Conservation (phyloP, 1,140 invertebrate genomes). For the Coboldia fuscipes region DNA sequence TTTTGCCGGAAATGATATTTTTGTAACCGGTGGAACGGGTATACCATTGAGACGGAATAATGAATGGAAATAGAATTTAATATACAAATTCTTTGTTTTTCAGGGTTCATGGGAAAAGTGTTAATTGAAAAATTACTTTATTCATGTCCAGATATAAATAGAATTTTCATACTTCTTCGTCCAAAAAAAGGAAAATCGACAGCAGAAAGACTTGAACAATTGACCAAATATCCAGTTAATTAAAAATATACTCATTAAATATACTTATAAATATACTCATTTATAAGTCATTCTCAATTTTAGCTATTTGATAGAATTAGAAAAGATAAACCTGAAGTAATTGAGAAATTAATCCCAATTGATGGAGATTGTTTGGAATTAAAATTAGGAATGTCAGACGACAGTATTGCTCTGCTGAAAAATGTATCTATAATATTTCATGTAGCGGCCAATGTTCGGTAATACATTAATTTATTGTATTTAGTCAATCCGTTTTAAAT, state of each 20-base stretch:
- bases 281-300: not conserved
- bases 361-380: constrained; percentile 49
- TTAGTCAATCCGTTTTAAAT: not conserved
- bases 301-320: constrained; percentile 23
- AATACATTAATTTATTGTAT: no score
- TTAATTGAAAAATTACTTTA: constrained; percentile 71
- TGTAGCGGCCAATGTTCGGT: constrained; percentile 71
- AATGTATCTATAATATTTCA: constrained; percentile 77
- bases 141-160: constrained; percentile 38
- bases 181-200: constrained; percentile 50
- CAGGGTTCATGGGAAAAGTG: constrained; percentile 73
- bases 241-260: not conserved
- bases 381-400: constrained; percentile 28
- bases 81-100: constrained; percentile 11
- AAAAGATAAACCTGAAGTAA: constrained; percentile 20
- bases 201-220: constrained; percentile 33
- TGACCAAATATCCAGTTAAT: constrained; percentile 25
- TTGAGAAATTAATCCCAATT: constrained; percentile 54
- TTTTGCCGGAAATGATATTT: constrained; percentile 33
- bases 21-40: constrained; percentile 52
- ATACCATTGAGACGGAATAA: constrained; percentile 24
- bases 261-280: not conserved
- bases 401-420: constrained; percentile 18
- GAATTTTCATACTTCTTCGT: constrained; percentile 57
- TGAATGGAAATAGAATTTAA: constrained; percentile 2